Base-by-base conservation (phyloP, 1,140 invertebrate genomes). In the Mactra quadrangularis region DNA sequence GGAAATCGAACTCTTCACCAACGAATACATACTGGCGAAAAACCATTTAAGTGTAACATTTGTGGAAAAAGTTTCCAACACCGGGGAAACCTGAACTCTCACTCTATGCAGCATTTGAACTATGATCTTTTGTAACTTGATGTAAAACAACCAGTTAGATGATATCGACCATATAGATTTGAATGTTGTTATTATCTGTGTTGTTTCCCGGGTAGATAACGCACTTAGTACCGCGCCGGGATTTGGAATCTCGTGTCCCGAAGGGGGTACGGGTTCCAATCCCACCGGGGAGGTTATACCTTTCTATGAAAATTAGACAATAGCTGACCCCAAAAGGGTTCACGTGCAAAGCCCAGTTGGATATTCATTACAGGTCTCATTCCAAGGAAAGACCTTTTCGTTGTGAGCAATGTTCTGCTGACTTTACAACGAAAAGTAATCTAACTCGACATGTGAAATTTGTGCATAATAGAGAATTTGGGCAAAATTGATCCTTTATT, bases 21-120 rank as follows among this genome's bases (percentile, higher is more conserved):
- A 9, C 25, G 66, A 9, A 41, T 84, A 3, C 88, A 90, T 41
- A 89, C 85, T n/a, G 87, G 85, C 25, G 87, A 88, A 60, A 83
- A 86, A 45, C 88, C 87, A 0, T 90, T 87, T 72, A 79, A 55
- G 19, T 99, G 98, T 93, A 95, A 95, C n/a, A 96, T 97, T 91
- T 98, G 97, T 93, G 96, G 97, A 53, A 74, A 83, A 33, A 33
- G 52, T 9, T 91, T 89, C 60, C 66, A 60, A 13, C 84, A 83
- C 25, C 82, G 76, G 4, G 86, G 87, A 27, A 72, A 83, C 68
- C 66, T 90, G 3, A 75, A 87, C 17, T 71, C 68, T 6, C 91
- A 92, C 60, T 59, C 87, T 17, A 66, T 72, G 4, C 86, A 82
- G 19, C 86, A 88, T 57, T 76, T 0, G 35, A 45, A 66, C 9